Percentiles rank a stretch among this genome's conserved stretches.
Conservation (phyloP, 2,113 vertebrate genomes). For the Barbus barbus region DNA sequence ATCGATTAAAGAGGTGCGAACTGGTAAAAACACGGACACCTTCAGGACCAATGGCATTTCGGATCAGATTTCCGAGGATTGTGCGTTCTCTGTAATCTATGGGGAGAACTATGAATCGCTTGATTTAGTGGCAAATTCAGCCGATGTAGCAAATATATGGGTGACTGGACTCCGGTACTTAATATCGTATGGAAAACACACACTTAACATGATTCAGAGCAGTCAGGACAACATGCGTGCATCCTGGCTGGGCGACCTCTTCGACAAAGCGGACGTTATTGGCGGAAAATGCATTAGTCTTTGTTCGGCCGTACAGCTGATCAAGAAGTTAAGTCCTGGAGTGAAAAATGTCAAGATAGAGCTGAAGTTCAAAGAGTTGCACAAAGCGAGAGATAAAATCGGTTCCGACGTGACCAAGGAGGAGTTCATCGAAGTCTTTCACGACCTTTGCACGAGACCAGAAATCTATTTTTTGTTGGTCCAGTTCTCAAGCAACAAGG, state of each 20-base stretch:
- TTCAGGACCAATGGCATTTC: slow-evolving; percentile 95
- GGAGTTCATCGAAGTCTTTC: slow-evolving; percentile 98
- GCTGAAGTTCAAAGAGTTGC: slow-evolving; percentile 95
- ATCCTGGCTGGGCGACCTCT: slow-evolving; percentile 93
- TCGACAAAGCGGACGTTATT: slow-evolving; percentile 81
- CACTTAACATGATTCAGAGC: slow-evolving; percentile 93
- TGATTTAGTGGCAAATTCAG: slow-evolving; percentile 95
- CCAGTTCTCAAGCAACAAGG: slow-evolving; percentile 99
- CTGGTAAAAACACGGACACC: slow-evolving; percentile 96
- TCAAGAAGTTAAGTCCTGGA: slow-evolving; percentile 91
- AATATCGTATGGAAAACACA: slow-evolving; percentile 96
- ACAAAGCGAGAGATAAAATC: slow-evolving; percentile 89
- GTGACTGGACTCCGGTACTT: slow-evolving; percentile 94
- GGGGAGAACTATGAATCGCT: slow-evolving; percentile 95
- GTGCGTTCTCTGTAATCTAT: slow-evolving; percentile 94
- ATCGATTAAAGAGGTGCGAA: slow-evolving; percentile 95
- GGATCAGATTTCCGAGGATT: slow-evolving; percentile 98
- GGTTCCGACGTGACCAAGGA: slow-evolving; percentile 85
- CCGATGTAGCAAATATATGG: slow-evolving; percentile 96
- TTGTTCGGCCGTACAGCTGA: slow-evolving; percentile 87
- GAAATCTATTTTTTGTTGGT: slow-evolving; percentile 98
- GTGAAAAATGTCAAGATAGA: slow-evolving; percentile 95
- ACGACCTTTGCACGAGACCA: slow-evolving; percentile 96
- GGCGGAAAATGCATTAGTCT: slow-evolving; percentile 81
- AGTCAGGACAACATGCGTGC: slow-evolving; percentile 93